Conservation (phyloP, 2,888 invertebrate genomes). For the Synergus itoensis region DNA sequence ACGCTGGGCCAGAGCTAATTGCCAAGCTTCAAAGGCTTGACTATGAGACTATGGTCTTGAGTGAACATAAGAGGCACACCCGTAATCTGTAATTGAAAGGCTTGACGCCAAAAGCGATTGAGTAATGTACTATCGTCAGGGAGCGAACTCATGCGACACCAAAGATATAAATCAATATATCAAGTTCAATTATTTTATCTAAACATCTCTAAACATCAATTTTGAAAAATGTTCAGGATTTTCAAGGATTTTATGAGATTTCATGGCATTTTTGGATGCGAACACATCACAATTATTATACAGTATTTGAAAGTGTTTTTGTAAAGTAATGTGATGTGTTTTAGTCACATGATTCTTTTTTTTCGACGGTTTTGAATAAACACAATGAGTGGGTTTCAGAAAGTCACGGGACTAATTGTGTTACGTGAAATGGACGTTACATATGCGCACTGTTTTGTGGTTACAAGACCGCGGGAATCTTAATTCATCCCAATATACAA, state of each 20-base stretch:
- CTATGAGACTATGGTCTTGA: not conserved
- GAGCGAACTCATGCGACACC: not conserved
- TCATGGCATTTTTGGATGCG: too few relatives aligned
- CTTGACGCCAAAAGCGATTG: constrained; percentile 24
- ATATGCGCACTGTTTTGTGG: constrained; percentile 6
- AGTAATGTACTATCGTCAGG: constrained; percentile 9
- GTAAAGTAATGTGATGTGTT: not conserved
- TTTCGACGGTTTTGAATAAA: not conserved
- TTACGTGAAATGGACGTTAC: constrained; percentile 34
- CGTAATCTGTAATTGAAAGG: constrained; percentile 30
- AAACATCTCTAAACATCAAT: too few relatives aligned
- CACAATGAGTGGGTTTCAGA: constrained; percentile 23
- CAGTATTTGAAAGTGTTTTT: not conserved
- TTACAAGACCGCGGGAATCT: constrained; percentile 32
- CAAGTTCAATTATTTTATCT: too few relatives aligned
- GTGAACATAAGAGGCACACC: constrained; percentile 27
- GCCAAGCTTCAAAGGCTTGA: not conserved
- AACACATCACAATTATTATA: not conserved
- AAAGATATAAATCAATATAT: not conserved
- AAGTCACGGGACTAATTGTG: constrained; percentile 20
- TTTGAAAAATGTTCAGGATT: too few relatives aligned
- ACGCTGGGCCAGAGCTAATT: constrained; percentile 20
- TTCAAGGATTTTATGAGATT: too few relatives aligned
- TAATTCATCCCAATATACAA: constrained; percentile 24
- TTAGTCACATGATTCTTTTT: not conserved